These are phyloP conservation scores for human DNA, from an alignment of 2,113 vertebrate species.

Conservation along the genomic window DNA sequence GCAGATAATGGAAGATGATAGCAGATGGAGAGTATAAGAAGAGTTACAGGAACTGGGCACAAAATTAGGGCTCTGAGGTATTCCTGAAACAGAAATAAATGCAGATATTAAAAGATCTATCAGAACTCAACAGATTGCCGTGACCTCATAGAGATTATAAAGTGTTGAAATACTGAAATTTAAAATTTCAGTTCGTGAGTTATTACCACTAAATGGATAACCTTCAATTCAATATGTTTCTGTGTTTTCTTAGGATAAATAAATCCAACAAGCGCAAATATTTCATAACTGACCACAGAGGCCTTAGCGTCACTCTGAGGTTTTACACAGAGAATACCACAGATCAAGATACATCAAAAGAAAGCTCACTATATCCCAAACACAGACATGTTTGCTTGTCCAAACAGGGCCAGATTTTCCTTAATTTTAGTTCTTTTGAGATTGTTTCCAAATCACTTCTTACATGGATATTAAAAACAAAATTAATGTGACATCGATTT, in stretches of 20 bases:
- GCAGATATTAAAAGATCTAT: background rate
- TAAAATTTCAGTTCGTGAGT: background rate
- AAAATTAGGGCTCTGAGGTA: background rate
- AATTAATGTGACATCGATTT: background rate
- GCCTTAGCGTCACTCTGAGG: background rate
- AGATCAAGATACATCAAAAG: background rate
- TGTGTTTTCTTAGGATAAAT: conserved; percentile 5
- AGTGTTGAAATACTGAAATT: conserved; percentile 13
- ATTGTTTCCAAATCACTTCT: conserved; percentile 35
- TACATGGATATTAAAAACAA: background rate
- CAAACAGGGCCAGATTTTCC: background rate
- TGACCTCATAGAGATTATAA: background rate
- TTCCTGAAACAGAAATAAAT: background rate
- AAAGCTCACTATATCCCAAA: background rate
- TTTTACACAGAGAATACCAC: background rate
- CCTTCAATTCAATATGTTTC: background rate
- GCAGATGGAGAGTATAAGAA: background rate
- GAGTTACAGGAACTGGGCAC: background rate
- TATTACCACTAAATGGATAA: background rate
- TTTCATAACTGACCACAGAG: background rate
- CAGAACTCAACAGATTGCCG: background rate
- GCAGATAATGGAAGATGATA: background rate
- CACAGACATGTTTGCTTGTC: conserved; percentile 27
- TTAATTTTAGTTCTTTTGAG: conserved; percentile 31
- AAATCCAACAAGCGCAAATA: background rate